A percentile compares a stretch with the other conserved stretches of the same genome.
These are phyloP conservation scores for Montipora sp. DNA, from an alignment of 64 coral and sea anemone species.

Conservation along the genomic window DNA sequence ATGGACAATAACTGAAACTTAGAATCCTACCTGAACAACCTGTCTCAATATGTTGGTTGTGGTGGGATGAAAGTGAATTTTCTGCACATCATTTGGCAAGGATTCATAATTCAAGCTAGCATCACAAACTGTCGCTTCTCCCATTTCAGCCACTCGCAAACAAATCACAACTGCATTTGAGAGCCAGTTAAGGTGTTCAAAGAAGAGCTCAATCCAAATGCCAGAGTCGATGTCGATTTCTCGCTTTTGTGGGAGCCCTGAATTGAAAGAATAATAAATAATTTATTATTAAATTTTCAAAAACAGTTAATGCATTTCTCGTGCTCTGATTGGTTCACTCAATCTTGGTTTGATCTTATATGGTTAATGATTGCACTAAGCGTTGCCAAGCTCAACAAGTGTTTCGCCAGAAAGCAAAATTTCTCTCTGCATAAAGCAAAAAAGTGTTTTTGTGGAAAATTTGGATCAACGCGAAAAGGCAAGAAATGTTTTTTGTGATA, in stretches of 20 bases:
- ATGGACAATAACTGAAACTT: background rate
- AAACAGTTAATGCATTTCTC: no score
- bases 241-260: slow-evolving; percentile 87
- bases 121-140: slow-evolving; percentile 68
- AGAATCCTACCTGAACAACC: slow-evolving; percentile 70
- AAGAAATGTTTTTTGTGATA: no score
- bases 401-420: no score
- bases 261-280: background rate
- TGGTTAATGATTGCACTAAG: no score
- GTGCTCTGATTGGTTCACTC: no score
- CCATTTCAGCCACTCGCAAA: slow-evolving; percentile 79
- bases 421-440: no score
- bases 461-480: no score
- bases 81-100: slow-evolving; percentile 63
- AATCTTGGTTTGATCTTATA: no score
- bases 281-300: no score
- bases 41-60: slow-evolving; percentile 77
- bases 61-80: slow-evolving; percentile 68
- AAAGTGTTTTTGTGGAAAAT: no score
- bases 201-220: slow-evolving; percentile 76
- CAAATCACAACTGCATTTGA: slow-evolving; percentile 83
- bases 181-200: slow-evolving; percentile 87
- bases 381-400: no score
- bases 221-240: slow-evolving; percentile 51
- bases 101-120: slow-evolving; percentile 47